Conservation (phyloP, 2,888 invertebrate species). For the Neocrepidodera transversa region DNA sequence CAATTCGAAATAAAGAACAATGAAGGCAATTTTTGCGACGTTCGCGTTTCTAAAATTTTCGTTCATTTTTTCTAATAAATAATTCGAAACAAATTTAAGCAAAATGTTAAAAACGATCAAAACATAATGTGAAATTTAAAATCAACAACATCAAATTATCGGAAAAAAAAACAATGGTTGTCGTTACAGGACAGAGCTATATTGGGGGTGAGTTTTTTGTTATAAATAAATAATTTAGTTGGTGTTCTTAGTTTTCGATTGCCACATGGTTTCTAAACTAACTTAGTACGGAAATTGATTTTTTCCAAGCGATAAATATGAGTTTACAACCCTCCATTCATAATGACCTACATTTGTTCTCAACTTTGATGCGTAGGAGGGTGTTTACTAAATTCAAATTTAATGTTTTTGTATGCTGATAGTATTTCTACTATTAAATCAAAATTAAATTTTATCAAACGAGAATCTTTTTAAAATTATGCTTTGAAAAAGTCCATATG, state of each 20-base stretch:
- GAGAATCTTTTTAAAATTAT: too few species aligned
- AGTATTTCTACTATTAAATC: too few species aligned
- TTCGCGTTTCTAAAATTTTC: neutral
- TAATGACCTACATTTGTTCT: conserved; percentile 25
- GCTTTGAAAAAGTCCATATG: too few species aligned
- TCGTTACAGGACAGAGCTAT: conserved; percentile 45
- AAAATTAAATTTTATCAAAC: too few species aligned
- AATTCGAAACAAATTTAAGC: neutral
- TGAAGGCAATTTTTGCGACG: conserved; percentile 2
- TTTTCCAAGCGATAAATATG: neutral
- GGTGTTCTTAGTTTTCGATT: neutral
- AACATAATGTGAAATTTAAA: conserved; percentile 14
- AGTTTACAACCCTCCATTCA: conserved; percentile 1
- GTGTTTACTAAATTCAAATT: conserved; percentile 18
- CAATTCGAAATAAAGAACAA: conserved; percentile 17
- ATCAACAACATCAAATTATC: neutral
- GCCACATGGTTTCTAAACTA: neutral
- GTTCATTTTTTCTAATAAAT: neutral
- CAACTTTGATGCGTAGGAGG: conserved; percentile 15
- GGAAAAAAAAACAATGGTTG: conserved; percentile 41
- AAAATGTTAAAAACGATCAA: conserved; percentile 5
- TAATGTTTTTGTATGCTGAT: too few species aligned
- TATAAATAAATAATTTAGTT: neutral
- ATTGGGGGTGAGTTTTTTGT: conserved; percentile 45
- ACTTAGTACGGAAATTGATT: neutral